phyloP scores from a whole-genome alignment of 2,113 vertebrate species.

The Aspiorhynchus laticeps region DNA sequence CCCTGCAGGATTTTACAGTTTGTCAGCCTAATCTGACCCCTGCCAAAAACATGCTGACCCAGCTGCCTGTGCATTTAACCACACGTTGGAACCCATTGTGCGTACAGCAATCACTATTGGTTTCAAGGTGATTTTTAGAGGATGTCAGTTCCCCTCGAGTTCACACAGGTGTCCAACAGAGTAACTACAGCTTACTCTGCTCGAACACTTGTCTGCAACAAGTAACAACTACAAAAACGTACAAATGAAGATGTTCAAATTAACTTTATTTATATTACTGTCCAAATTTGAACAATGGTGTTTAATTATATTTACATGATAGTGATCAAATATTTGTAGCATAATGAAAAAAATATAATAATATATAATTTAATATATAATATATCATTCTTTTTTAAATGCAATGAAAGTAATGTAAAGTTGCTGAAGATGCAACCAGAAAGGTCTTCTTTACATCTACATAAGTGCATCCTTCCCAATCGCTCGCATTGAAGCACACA shows the following conservation, averaged over 20 bases:
- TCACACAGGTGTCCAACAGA: neutral
- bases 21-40: slow-evolving; percentile 22
- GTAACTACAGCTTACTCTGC: neutral
- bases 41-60: slow-evolving; percentile 32
- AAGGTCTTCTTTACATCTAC: neutral
- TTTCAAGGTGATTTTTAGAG: neutral
- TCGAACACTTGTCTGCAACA: no score
- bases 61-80: slow-evolving; percentile 18
- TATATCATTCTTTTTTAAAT: neutral
- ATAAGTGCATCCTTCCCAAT: neutral
- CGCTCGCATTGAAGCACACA: neutral
- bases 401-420: no score
- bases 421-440: neutral
- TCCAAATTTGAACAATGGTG: no score
- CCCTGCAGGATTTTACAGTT: slow-evolving; percentile 14
- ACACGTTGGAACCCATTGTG: neutral
- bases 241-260: neutral
- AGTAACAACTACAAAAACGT: no score
- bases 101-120: neutral
- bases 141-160: neutral
- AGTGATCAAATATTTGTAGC: neutral
- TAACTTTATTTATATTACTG: neutral
- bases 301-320: no score
- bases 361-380: neutral
- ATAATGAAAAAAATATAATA: no score